Base-by-base conservation (phyloP, 1,140 invertebrate species). In the Oncopeltus fasciatus region DNA sequence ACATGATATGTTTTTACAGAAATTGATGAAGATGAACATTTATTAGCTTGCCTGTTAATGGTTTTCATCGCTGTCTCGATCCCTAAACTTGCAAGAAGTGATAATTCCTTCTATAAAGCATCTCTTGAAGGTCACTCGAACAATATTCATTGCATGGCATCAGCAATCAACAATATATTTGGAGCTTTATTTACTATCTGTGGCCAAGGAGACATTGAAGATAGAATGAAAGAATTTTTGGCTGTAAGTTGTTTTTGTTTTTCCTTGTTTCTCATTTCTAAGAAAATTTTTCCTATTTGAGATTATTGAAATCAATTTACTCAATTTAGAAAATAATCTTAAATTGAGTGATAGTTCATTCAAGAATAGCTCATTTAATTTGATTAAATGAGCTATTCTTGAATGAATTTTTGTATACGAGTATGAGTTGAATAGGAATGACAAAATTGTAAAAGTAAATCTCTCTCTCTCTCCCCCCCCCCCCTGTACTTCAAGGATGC, bases 11-110 rank as follows among this genome's bases (percentile, higher is more conserved):
- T 61, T 5, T 28, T 61, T 61, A 16, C 60, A 62, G 66, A 69
- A 44, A 62, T 61, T 14, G 88, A 91, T 63, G 93, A 96, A 66
- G 88, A 92, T 69, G 95, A 99, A 69, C 96, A 99, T 77, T 77
- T 92, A 16, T 78, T 95, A 26, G 90, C 95, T 1, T 99, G 95
- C 74, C 76, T 99, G 5, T 74, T 99, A 20, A 96, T 99, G 92
- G 96, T 99, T 3, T 99, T 98, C 76, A 89, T 99, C 1, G 96
- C 96, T 0, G 94, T 99, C 28, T 95, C 95, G 0, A 87, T 99
- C 67, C 95, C 96, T 2, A 92, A 94, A 74, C 78, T 99, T n/a
- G 93, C 95, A 0, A 81, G 89, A 59, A 88, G 82, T 67, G 94
- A 97, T 58, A 83, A 83, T 53, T 92, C 91, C 0, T 90, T 91